Percentiles rank a stretch among this genome's conserved stretches.
phyloP scores from a whole-genome alignment of 2,888 invertebrate species.

The Dicyrtomina minuta region DNA sequence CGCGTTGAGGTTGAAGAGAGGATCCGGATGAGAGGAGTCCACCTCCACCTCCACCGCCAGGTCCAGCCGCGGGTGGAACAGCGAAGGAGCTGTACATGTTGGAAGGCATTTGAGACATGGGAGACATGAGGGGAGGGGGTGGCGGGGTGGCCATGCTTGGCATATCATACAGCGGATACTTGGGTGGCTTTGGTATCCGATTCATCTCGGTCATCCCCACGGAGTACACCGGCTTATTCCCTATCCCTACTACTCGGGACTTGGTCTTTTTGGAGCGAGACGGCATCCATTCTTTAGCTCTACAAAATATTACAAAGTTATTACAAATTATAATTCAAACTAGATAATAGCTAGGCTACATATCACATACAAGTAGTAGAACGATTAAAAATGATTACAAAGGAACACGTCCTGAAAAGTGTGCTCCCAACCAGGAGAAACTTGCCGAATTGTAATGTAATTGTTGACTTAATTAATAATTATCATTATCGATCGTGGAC shows the following conservation, averaged over 20 bases:
- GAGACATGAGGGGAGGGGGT: constrained; percentile 52
- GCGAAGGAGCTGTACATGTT: constrained; percentile 28
- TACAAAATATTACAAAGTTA: no score
- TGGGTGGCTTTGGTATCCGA: constrained; percentile 51
- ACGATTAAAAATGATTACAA: no score
- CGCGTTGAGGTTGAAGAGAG: constrained; percentile 7
- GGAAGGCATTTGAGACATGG: constrained; percentile 47
- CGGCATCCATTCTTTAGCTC: constrained; percentile 34
- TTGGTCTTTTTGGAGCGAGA: not conserved
- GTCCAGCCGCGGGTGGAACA: not conserved
- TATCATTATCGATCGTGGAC: no score
- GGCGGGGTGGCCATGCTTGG: constrained; percentile 49
- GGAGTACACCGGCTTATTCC: constrained; percentile 1
- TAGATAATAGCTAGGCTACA: no score
- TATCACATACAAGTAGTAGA: no score
- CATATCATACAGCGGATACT: constrained; percentile 52
- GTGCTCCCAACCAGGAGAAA: no score
- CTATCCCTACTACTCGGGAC: constrained; percentile 4
- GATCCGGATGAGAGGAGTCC: not conserved
- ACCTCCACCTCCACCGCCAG: no score
- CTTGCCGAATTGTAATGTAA: not conserved
- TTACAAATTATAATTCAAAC: no score
- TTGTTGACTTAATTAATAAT: not conserved
- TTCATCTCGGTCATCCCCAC: constrained; percentile 43
- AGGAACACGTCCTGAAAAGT: no score